Evolutionary conservation across 2,113 vertebrate species (phyloP).

Genomic region (Apodemus speciosus): DNA sequence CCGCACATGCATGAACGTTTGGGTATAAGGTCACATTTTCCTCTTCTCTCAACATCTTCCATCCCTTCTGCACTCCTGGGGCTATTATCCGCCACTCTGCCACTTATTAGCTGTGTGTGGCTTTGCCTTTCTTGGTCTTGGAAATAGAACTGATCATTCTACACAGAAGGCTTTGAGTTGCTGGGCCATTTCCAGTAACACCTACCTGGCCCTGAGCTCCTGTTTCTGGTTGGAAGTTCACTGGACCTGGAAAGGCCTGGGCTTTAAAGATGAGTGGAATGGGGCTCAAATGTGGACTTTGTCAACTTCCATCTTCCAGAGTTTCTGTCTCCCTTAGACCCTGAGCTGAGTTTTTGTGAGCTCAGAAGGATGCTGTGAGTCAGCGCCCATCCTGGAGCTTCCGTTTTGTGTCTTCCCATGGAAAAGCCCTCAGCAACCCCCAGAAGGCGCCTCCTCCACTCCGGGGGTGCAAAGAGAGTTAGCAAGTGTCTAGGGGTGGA

Average conservation of each 20-base stretch:
- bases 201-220: not conserved
- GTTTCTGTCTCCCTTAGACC: constrained; percentile 5
- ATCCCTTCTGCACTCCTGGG: not conserved
- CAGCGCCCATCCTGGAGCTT: not conserved
- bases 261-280: not conserved
- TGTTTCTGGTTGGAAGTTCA: not conserved
- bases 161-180: not conserved
- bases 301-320: not conserved
- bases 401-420: not conserved
- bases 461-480: not conserved
- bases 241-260: not conserved
- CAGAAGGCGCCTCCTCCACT: constrained; percentile 25
- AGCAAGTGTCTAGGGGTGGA: constrained; percentile 26
- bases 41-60: not conserved
- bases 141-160: constrained; percentile 39
- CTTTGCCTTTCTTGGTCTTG: constrained; percentile 50
- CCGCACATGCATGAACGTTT: not conserved
- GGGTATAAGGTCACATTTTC: not conserved
- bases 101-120: not conserved
- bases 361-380: not conserved
- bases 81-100: not conserved
- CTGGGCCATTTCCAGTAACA: not conserved
- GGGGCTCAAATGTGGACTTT: constrained; percentile 3
- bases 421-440: not conserved
- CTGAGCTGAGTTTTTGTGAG: not conserved